Base-by-base conservation (phyloP, 2,797 vertebrate genomes). In the Poeciliopsis turneri region DNA sequence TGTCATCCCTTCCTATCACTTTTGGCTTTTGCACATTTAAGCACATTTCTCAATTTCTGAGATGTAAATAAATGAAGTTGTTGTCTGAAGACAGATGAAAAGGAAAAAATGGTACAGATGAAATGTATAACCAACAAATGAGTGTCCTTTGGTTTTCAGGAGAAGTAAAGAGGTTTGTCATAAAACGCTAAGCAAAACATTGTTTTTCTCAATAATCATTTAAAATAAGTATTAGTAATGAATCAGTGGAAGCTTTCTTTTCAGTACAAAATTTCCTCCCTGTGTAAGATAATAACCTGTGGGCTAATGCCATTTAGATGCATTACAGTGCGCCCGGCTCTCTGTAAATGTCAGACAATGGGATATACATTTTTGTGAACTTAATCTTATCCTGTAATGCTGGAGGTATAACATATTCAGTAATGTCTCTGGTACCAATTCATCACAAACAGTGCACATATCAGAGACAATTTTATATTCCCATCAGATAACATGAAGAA, bases 401-500 rank as follows among this genome's bases (percentile, higher is more conserved):
- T 64, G 30, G 30, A 73, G 66, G 68, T 28, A n/a, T 20, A 75
- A 73, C 78, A 23, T 74, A 74, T 80, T 68, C 84, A 66, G 36
- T n/a, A 36, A 84, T 83, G 30, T 74, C 5, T 61, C 70, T 74
- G 36, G 57, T 20, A 30, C 28, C 59, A 49, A 76, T 70, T 87
- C 77, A 86, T 76, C 59, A 25, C 7, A 81, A 77, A 83, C 25
- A 13, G 18, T 39, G 59, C 36, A 74, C 79, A 25, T 36, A 79
- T 72, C 61, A 76, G 69, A 89, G 87, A 82, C 64, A 6, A 51
- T 76, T 84, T 74, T 82, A 90, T 86, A 39, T 76, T 89, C 61
- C 47, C 69, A 84, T 89, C 88, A 82, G 81, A 81, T 74, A 87
- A 89, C 79, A 84, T 82, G 51, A 85, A 83, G 78, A 89, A 85